Conservation (phyloP, 2,797 vertebrate genomes). For the Harpagifer antarcticus region DNA sequence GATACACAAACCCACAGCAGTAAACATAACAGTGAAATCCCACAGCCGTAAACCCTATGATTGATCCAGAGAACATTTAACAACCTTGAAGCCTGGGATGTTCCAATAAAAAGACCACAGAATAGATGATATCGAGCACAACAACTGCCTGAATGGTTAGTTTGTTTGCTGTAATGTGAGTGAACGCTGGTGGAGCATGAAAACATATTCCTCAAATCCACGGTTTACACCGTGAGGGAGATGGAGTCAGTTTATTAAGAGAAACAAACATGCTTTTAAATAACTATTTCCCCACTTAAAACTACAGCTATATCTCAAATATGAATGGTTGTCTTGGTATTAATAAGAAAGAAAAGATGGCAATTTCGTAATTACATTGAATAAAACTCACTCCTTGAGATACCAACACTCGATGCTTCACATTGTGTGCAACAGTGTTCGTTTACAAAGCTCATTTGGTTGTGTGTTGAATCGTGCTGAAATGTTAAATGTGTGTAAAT, state of each 20-base stretch:
- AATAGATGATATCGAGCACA: background rate
- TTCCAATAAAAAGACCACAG: constrained; percentile 22
- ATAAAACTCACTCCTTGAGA: no score
- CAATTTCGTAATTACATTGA: no score
- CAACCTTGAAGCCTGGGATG: background rate
- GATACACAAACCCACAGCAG: constrained; percentile 1
- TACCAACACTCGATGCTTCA: background rate
- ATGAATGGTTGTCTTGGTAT: background rate
- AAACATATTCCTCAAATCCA: constrained; percentile 13
- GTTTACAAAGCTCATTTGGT: background rate
- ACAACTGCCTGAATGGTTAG: constrained; percentile 2
- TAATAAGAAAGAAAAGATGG: background rate
- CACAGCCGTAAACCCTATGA: background rate
- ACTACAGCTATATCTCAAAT: background rate
- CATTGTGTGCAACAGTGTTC: background rate
- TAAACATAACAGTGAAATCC: constrained; percentile 5
- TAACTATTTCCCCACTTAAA: background rate
- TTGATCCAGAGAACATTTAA: constrained; percentile 14
- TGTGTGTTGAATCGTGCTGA: constrained; percentile 4
- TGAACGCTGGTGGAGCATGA: background rate
- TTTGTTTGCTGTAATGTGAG: constrained; percentile 17
- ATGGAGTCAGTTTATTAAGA: background rate
- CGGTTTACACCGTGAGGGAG: no score
- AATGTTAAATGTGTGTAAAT: constrained; percentile 13
- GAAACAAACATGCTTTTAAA: background rate